Conservation (phyloP, 2,888 invertebrate species). For the Tipula helvola region DNA sequence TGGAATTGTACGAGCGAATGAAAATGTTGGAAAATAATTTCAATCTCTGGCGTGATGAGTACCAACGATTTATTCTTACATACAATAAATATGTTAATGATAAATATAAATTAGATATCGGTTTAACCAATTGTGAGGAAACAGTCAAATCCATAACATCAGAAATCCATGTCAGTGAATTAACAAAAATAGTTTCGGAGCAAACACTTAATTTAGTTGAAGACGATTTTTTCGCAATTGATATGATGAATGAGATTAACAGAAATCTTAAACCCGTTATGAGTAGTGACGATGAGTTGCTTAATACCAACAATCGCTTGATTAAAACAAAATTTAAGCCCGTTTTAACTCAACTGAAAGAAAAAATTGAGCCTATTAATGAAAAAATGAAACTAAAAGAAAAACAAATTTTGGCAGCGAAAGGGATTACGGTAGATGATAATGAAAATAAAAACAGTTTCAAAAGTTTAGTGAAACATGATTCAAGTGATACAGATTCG, state of each 20-base stretch:
- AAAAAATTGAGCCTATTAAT: slow-evolving; percentile 33
- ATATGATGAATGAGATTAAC: background rate
- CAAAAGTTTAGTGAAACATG: slow-evolving; percentile 10
- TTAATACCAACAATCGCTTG: slow-evolving; percentile 29
- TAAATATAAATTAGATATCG: background rate
- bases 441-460: background rate
- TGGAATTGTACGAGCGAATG: slow-evolving; percentile 22
- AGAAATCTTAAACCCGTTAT: background rate
- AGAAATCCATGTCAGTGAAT: background rate
- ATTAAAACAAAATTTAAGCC: slow-evolving; percentile 33
- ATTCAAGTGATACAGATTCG: slow-evolving; percentile 18
- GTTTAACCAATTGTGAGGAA: background rate
- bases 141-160: background rate
- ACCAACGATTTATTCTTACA: slow-evolving; percentile 31
- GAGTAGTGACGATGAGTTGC: background rate
- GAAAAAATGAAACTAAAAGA: slow-evolving; percentile 32
- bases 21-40: slow-evolving; percentile 29
- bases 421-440: slow-evolving; percentile 27
- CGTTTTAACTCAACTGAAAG: slow-evolving; percentile 31
- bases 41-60: slow-evolving; percentile 31
- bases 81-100: slow-evolving; percentile 30
- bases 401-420: slow-evolving; percentile 27
- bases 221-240: background rate
- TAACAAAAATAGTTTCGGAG: background rate
- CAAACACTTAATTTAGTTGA: background rate